Evolutionary conservation across 2,888 invertebrate genomes (phyloP), one percentile per base, ranked within the genome.

Genomic region (Kryphioiulus occultus): DNA sequence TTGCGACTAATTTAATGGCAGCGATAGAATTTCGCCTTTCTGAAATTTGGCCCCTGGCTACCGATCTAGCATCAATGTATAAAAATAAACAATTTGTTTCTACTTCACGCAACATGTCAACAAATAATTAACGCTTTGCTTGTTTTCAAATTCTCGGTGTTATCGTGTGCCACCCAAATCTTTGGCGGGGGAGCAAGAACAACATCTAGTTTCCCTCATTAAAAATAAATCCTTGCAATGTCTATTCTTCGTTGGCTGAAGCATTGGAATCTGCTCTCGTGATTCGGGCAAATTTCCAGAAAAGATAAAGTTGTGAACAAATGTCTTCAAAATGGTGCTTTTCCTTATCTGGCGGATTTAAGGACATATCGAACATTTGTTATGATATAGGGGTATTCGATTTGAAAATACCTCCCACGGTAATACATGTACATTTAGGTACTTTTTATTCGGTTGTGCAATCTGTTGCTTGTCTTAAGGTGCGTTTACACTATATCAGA

Each of bases 221-320:
- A 59, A 59, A 59, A 22, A 22, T 59, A 22, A 19, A 59, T 22
- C 5, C 1, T 7, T 22, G 22, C 59, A 59, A 10, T 22, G 9
- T 22, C n/a, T 22, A 19, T 59, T 59, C 7, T 59, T 59, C 22
- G n/a, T 22, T 22, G 59, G 59, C 22, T 19, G n/a, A 9, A 59
- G 22, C 59, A 59, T 7, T 22, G 7, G 59, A 59, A 59, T 19
- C 22, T 22, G 59, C 59, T 59, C 59, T 59, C 7, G 59, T 59
- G 59, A 59, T 59, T 59, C 59, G 59, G 59, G 59, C 59, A 59
- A 22, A 59, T 59, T 59, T 59, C 59, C 59, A 59, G 59, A 22
- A 59, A 78, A 78, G 78, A 30, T 78, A 30, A 12, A 78, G 1
- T 26, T 5, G 68, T 5, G 1, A 78, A 78, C 78, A 68, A 68